Evolutionary conservation across 2,797 vertebrate genomes (phyloP), one percentile per base, ranked within the genome.

Genomic region (Denticeps clupeoides): DNA sequence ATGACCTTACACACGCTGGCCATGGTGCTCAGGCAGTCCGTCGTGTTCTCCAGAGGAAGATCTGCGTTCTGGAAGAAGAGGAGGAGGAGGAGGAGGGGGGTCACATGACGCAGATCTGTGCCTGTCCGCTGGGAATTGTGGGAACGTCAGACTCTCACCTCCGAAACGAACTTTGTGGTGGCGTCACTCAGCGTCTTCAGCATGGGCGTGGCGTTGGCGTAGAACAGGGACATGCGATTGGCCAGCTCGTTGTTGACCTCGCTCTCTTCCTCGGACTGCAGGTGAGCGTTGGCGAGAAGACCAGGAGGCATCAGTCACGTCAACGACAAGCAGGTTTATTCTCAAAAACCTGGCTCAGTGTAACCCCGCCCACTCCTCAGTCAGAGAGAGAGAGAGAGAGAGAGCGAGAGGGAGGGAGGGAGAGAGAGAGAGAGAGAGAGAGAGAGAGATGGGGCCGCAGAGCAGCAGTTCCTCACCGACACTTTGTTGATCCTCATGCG

Each of bases 161-260:
- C 90, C 31, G 89, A 88, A 49, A 98, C 93, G 64, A 98, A 98
- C 71, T 96, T 97, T 1, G 88, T 90, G 9, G 91, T 98, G 58
- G 90, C 92, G 51, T 98, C 91, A 24, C 91, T 98, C 65, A 98
- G 83, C 8, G 92, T 97, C 82, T 97, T 97, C 71, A 97, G 78
- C 93, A 97, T 97, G 1, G 94, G 93, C 0, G 93, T 97, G 45
- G 92, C 87, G 51, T 89, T 88, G 60, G 93, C 93, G 0, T 98
- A 98, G 80, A 97, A 97, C 71, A 98, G 84, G 65, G 94, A 97
- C 92, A 98, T 98, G 70, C 90, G 86, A 78, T 98, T 98, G 78
- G 93, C 94, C 83, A 97, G 58, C 67, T 98, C 93, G 1, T 96
- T 98, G 77, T 94, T 95, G 56, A 97, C 94, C 67, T 97, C 94